phyloP scores from a whole-genome alignment of 2,113 vertebrate genomes.

The human region GRCh38 chr7:96026001-96026500 shows the following conservation, averaged over 20 bases:
- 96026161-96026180: constrained; percentile 83
- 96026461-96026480: not conserved
- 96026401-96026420: not conserved
- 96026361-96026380: not conserved
- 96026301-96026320: constrained; percentile 57
- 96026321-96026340: not conserved
- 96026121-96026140: constrained; percentile 66
- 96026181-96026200: constrained; percentile 76
- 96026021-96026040: constrained; percentile 74
- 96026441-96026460: not conserved
- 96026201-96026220: constrained; percentile 79
- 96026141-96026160: constrained; percentile 83
- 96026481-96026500: not conserved
- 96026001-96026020: constrained; percentile 62
- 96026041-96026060: constrained; percentile 78
- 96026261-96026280: constrained; percentile 73
- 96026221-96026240: constrained; percentile 82
- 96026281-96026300: constrained; percentile 65
- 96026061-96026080: constrained; percentile 66
- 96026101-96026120: constrained; percentile 70
- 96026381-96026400: not conserved
- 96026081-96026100: constrained; percentile 80
- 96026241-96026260: constrained; percentile 81
- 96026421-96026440: not conserved
- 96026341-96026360: not conserved